Conservation (phyloP, 2,888 invertebrate species). For the Hartigia nigra region DNA sequence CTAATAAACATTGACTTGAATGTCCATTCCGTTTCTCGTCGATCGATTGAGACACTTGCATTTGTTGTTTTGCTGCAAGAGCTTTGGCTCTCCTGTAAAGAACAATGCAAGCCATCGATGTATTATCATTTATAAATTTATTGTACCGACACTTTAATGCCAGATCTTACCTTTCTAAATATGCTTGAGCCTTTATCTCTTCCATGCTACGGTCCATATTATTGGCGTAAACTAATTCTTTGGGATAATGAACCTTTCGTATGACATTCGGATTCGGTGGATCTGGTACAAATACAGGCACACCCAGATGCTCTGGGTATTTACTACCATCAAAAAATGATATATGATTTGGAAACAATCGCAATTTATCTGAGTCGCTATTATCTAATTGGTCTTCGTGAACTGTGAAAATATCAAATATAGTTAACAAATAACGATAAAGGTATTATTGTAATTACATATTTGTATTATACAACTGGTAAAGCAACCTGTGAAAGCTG, state of each 20-base stretch:
- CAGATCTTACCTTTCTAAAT: slow-evolving; percentile 57
- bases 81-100: background rate
- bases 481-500: slow-evolving; percentile 67
- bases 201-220: slow-evolving; percentile 82
- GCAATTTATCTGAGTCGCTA: slow-evolving; percentile 47
- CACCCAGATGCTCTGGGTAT: slow-evolving; percentile 45
- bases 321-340: slow-evolving; percentile 55
- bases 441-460: slow-evolving; percentile 10
- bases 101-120: background rate
- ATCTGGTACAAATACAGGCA: slow-evolving; percentile 56
- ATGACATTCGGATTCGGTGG: slow-evolving; percentile 47
- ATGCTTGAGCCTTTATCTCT: slow-evolving; percentile 77
- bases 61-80: background rate
- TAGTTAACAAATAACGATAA: slow-evolving; percentile 13
- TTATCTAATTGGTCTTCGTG: slow-evolving; percentile 71
- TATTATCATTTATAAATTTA: background rate
- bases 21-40: slow-evolving; percentile 25
- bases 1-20: slow-evolving; percentile 27
- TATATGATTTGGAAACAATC: slow-evolving; percentile 57
- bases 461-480: slow-evolving; percentile 11
- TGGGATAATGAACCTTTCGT: slow-evolving; percentile 58
- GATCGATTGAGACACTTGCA: slow-evolving; percentile 16
- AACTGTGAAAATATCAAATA: slow-evolving; percentile 62
- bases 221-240: slow-evolving; percentile 69
- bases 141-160: background rate